Conservation (phyloP, 2,113 vertebrate species). For the Pampusana beccarii region DNA sequence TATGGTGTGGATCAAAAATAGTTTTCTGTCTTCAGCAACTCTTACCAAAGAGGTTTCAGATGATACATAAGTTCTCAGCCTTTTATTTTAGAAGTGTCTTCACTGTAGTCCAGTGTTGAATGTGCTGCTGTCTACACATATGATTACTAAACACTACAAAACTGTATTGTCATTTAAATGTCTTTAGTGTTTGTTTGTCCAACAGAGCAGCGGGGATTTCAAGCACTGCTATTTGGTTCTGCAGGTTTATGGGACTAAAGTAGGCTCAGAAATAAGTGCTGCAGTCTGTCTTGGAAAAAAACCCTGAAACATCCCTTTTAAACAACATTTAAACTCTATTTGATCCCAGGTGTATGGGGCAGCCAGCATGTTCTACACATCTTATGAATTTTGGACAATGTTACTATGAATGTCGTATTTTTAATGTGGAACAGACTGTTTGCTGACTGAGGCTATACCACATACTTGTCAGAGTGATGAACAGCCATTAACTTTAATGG, state of each 20-base stretch:
- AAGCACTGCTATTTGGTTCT: neutral
- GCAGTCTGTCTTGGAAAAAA: neutral
- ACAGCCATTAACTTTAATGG: neutral
- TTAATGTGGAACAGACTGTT: neutral
- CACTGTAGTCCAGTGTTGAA: neutral
- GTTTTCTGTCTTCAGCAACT: neutral
- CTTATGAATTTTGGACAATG: neutral
- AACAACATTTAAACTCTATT: neutral
- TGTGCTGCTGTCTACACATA: neutral
- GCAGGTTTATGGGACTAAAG: neutral
- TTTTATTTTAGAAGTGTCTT: neutral
- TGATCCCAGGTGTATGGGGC: neutral
- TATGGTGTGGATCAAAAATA: neutral
- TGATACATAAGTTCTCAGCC: neutral
- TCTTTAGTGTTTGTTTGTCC: neutral
- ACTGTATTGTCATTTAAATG: neutral
- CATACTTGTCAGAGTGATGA: neutral
- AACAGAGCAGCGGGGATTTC: neutral
- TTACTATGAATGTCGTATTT: neutral
- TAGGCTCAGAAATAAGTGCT: neutral
- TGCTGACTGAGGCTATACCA: neutral
- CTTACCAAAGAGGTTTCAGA: neutral
- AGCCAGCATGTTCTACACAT: neutral
- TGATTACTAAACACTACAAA: neutral
- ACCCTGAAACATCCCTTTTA: neutral